A percentile compares a stretch with the other conserved stretches of the same genome.
Conservation (phyloP, 1,140 invertebrate genomes). For the Aphelinus atriplicis region DNA sequence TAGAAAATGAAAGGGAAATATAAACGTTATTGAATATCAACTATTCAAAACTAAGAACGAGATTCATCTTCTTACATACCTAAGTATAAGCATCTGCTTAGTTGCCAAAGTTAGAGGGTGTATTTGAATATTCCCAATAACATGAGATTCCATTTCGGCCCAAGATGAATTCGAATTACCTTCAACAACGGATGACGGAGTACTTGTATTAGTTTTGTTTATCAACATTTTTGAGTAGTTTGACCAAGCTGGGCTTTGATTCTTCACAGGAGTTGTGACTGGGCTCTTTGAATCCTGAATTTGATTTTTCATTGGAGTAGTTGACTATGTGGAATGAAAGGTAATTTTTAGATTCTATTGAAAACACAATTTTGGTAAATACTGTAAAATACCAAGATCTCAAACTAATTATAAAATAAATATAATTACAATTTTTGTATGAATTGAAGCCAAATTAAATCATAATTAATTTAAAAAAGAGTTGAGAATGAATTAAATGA, state of each 20-base stretch:
- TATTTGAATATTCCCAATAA: conserved; percentile 87
- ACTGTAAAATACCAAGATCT: no score
- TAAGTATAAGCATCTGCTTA: conserved; percentile 88
- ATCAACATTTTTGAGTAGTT: conserved; percentile 43
- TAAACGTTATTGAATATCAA: not conserved
- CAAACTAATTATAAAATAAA: no score
- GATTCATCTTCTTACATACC: conserved; percentile 68
- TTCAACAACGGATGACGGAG: conserved; percentile 51
- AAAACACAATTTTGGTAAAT: no score
- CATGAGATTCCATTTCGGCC: conserved; percentile 87
- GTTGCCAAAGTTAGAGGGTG: conserved; percentile 88
- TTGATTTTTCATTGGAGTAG: conserved; percentile 41
- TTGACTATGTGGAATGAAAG: no score
- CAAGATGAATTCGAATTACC: conserved; percentile 84
- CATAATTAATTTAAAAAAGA: not conserved
- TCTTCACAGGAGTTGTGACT: conserved; percentile 46
- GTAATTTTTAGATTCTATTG: no score
- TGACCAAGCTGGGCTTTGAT: conserved; percentile 39
- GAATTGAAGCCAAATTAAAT: no score
- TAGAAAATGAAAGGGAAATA: not conserved
- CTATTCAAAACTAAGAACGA: not conserved
- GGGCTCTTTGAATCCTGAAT: conserved; percentile 15
- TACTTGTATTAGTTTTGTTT: conserved; percentile 37
- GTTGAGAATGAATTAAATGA: not conserved
- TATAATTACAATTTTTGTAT: no score